phyloP scores from a whole-genome alignment of 2,797 vertebrate genomes.

The Argya squamiceps region DNA sequence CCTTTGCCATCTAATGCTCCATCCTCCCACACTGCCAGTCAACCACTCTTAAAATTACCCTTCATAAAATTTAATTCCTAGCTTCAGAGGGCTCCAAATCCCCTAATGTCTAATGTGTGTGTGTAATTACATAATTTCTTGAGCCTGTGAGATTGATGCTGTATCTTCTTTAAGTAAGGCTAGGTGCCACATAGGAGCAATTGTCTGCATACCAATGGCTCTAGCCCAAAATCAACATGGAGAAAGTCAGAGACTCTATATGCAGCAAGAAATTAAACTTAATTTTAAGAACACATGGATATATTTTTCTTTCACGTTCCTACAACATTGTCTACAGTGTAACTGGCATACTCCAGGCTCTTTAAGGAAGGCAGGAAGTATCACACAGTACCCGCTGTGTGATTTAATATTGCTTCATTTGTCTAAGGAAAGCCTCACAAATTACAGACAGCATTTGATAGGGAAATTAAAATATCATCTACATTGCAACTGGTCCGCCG shows the following conservation, averaged over 20 bases:
- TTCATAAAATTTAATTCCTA: conserved; percentile 25
- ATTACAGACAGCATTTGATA: conserved; percentile 36
- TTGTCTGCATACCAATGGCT: conserved; percentile 39
- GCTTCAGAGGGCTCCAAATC: conserved; percentile 16
- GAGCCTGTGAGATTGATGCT: not conserved
- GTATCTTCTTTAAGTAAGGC: conserved; percentile 11
- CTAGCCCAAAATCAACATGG: conserved; percentile 39
- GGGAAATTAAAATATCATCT: conserved; percentile 62
- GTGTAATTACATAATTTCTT: conserved; percentile 5
- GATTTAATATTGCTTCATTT: conserved; percentile 27
- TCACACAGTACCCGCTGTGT: not conserved
- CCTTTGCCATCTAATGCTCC: not conserved
- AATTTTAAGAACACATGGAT: conserved; percentile 35
- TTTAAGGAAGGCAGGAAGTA: conserved; percentile 14
- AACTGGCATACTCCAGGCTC: not conserved
- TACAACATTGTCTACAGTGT: conserved; percentile 22
- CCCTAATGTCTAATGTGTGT: not conserved
- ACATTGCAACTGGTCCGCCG: conserved; percentile 7
- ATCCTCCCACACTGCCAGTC: not conserved
- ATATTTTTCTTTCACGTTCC: conserved; percentile 30
- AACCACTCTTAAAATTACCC: not conserved
- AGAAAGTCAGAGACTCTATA: conserved; percentile 7
- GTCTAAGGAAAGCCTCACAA: conserved; percentile 46
- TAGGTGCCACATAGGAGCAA: not conserved
- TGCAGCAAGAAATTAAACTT: conserved; percentile 26